Evolutionary conservation across 2,888 invertebrate species (phyloP).

Genomic region (Mesorhabditis belari): DNA sequence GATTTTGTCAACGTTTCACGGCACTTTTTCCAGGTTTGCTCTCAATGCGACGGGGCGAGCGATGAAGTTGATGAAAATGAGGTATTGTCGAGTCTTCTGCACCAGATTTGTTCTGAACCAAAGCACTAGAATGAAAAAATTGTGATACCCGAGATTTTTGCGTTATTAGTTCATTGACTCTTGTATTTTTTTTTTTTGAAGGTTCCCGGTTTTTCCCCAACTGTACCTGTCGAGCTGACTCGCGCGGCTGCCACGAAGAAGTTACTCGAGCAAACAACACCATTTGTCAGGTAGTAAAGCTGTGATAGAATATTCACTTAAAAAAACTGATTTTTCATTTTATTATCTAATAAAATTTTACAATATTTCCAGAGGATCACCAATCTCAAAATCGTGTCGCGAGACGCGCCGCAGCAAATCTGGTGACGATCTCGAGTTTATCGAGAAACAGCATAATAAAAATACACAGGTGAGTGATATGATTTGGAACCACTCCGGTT

Average conservation of each 20-base stretch:
- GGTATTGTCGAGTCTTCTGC: constrained; percentile 2
- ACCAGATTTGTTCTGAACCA: background rate
- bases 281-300: constrained; percentile 1
- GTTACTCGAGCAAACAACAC: constrained; percentile 42
- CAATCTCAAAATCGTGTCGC: background rate
- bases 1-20: no score
- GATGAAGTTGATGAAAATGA: constrained; percentile 32
- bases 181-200: background rate
- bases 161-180: constrained; percentile 10
- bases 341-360: no score
- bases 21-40: constrained; percentile 14
- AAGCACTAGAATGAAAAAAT: no score
- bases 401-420: constrained; percentile 18
- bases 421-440: constrained; percentile 42
- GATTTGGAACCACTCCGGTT: background rate
- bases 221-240: constrained; percentile 18
- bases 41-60: constrained; percentile 21
- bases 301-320: no score
- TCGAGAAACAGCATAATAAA: constrained; percentile 39
- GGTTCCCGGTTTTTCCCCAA: background rate
- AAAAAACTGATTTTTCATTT: no score
- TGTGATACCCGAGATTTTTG: no score
- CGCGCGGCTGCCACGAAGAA: constrained; percentile 48
- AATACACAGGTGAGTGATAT: constrained; percentile 1
- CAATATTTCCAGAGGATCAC: background rate